phyloP scores from a whole-genome alignment of 2,113 vertebrate species.

The Gambusia affinis region DNA sequence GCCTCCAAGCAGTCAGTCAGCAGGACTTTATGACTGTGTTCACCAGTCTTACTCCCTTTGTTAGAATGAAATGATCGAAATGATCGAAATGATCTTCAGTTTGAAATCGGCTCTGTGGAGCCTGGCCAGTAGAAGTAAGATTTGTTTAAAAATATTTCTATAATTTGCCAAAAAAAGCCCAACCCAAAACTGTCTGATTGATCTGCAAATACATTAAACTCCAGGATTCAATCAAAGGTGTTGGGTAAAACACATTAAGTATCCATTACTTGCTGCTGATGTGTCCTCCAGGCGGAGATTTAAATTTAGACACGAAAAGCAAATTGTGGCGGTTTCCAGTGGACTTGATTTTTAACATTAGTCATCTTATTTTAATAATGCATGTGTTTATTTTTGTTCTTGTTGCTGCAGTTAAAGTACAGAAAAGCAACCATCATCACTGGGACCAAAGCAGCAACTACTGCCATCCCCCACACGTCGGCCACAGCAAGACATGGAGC shows the following conservation, averaged over 20 bases:
- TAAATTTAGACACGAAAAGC: constrained; percentile 54
- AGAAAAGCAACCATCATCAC: constrained; percentile 90
- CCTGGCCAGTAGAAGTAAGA: constrained; percentile 78
- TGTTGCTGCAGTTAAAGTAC: constrained; percentile 87
- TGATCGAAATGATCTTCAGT: constrained; percentile 68
- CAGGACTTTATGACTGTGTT: constrained; percentile 30
- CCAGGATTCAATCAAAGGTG: constrained; percentile 51
- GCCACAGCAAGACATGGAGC: constrained; percentile 89
- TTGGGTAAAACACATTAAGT: constrained; percentile 66
- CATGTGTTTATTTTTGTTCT: constrained; percentile 26
- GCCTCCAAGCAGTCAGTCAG: constrained; percentile 9
- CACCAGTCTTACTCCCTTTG: constrained; percentile 3
- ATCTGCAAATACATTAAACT: constrained; percentile 56
- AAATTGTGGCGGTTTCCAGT: constrained; percentile 38
- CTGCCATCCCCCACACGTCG: constrained; percentile 86
- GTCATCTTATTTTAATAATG: constrained; percentile 5
- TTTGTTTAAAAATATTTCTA: neutral
- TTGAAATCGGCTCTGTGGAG: constrained; percentile 67
- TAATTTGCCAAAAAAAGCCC: neutral
- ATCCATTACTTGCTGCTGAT: constrained; percentile 64
- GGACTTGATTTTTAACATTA: constrained; percentile 25
- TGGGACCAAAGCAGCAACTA: constrained; percentile 92
- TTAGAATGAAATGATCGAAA: constrained; percentile 62
- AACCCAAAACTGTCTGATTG: constrained; percentile 15
- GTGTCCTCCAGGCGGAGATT: constrained; percentile 43